Conservation (phyloP, 2,888 invertebrate genomes). For the Agrochola lychnidis region DNA sequence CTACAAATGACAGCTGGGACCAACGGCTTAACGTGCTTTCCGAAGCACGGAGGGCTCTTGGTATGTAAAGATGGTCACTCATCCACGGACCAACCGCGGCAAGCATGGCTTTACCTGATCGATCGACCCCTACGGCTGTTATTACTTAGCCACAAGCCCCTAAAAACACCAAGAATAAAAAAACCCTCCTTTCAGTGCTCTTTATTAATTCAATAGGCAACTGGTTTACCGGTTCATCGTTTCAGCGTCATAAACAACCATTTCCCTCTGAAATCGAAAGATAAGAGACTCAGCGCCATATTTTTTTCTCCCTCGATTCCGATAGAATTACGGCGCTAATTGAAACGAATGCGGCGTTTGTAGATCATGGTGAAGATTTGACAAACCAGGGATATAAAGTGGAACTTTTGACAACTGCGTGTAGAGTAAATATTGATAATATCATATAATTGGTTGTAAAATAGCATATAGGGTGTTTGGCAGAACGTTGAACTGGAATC, state of each 20-base stretch:
- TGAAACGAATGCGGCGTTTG: slow-evolving; percentile 47
- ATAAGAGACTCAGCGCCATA: slow-evolving; percentile 41
- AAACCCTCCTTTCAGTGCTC: background rate
- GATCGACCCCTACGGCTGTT: no score
- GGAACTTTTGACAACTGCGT: background rate
- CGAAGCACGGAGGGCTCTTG: no score
- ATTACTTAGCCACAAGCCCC: no score
- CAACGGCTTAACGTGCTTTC: no score
- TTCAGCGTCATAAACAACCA: slow-evolving; percentile 36
- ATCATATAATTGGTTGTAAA: no score
- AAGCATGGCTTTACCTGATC: no score
- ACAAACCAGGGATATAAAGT: background rate
- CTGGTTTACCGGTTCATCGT: slow-evolving; percentile 7
- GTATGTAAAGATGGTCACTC: no score
- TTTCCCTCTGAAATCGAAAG: slow-evolving; percentile 38
- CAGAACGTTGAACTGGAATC: no score
- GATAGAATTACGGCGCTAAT: slow-evolving; percentile 47
- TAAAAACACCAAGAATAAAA: background rate
- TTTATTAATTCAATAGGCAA: background rate
- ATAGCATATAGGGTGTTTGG: no score
- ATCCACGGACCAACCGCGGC: no score
- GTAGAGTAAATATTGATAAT: background rate
- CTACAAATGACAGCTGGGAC: no score
- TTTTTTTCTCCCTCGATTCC: slow-evolving; percentile 31
- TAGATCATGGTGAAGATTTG: slow-evolving; percentile 24